Conservation (phyloP, 2,113 vertebrate genomes). For the Thamnophis sirtalis region DNA sequence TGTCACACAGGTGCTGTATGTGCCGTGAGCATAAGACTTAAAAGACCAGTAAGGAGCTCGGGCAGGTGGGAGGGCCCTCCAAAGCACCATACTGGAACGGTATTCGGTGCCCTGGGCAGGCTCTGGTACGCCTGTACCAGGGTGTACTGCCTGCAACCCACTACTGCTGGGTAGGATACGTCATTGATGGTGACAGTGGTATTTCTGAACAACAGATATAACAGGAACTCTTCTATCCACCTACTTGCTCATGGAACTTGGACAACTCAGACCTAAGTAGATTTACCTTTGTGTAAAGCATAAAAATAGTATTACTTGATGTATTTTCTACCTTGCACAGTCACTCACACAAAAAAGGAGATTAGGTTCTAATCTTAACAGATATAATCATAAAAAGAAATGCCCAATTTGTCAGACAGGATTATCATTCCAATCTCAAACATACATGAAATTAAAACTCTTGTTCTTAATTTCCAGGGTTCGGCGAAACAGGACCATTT, state of each 20-base stretch:
- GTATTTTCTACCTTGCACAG: neutral
- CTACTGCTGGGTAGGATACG: neutral
- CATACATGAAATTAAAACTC: neutral
- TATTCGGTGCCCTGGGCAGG: too few species aligned
- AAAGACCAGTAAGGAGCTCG: too few species aligned
- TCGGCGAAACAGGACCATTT: neutral
- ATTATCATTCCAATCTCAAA: neutral
- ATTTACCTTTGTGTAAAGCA: neutral
- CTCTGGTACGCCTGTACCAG: too few species aligned
- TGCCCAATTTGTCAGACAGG: neutral
- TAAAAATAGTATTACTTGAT: neutral
- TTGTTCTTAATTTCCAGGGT: neutral
- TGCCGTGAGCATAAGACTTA: too few species aligned
- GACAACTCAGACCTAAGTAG: too few species aligned
- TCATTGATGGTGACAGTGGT: neutral
- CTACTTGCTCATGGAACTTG: neutral
- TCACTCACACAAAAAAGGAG: neutral
- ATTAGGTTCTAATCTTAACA: neutral
- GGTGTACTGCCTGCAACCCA: too few species aligned
- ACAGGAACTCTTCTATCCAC: neutral
- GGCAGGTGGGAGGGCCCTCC: too few species aligned
- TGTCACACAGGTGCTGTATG: too few species aligned
- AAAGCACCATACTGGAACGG: too few species aligned
- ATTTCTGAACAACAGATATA: neutral
- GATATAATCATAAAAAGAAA: neutral